Conservation (phyloP, 1,140 invertebrate species). For the Musca vetustissima region DNA sequence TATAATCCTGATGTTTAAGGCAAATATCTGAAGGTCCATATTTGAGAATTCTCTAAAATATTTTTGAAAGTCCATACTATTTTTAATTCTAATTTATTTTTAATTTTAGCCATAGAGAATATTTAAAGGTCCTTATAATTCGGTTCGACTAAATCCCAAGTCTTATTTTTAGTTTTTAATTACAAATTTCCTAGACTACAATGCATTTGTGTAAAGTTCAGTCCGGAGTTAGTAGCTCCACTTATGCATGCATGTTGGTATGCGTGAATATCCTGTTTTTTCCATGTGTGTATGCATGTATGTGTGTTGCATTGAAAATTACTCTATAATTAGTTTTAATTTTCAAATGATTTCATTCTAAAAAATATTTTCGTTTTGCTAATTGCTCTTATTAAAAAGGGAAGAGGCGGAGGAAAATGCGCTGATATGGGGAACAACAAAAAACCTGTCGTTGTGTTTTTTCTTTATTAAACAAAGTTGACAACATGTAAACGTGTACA, state of each 20-base stretch:
- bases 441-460: too few species aligned
- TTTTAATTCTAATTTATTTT: too few species aligned
- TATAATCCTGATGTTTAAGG: too few species aligned
- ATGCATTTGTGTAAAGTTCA: not conserved
- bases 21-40: too few species aligned
- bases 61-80: too few species aligned
- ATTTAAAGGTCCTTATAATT: too few species aligned
- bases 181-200: too few species aligned
- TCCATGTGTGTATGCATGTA: not conserved
- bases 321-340: conserved; percentile 20
- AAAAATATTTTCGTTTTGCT: conserved; percentile 3
- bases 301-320: not conserved
- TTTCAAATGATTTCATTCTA: conserved; percentile 19
- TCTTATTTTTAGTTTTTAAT: too few species aligned
- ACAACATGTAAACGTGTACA: conserved; percentile 16
- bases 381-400: not conserved
- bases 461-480: conserved; percentile 14
- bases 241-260: not conserved
- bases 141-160: too few species aligned
- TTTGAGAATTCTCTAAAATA: too few species aligned
- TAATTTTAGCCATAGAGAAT: too few species aligned
- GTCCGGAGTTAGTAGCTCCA: too few species aligned
- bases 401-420: not conserved
- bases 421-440: not conserved
- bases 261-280: conserved; percentile 4